Base-by-base conservation (phyloP, 2,797 vertebrate species). In the Enteromius argenteus region DNA sequence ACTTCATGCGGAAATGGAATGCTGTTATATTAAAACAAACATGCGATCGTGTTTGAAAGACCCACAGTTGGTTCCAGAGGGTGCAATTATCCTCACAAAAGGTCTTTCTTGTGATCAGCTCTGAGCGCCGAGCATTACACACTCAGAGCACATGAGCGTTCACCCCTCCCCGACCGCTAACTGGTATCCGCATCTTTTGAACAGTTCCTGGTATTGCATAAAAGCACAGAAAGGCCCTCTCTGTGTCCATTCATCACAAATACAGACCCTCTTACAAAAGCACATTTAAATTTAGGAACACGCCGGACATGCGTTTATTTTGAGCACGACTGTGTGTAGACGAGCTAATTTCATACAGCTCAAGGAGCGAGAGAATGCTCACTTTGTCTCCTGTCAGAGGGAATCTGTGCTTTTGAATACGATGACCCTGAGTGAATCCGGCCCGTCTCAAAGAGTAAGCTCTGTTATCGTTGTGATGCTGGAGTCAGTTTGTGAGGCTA, bases 241-340 rank as follows among this genome's bases (percentile, higher is more conserved):
- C 83, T 90, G 64, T 86, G n/a, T 69, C 30, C 80, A 66, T 80
- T 85, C 80, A 71, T 49, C 77, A 69, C 86, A 81, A 75, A 67
- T 53, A 77, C 67, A 84, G 69, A 76, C 68, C 56, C 42, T 73
- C 76, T 79, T 80, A 88, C 84, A 85, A 88, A 90, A 87, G 85
- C 73, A 68, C 76, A 79, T 90, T 89, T 90, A 87, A 89, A 88
- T 88, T 87, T 88, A 89, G 83, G 74, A 75, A 69, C 42, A 10
- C 17, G 49, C 79, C 73, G 84, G 86, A 88, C 46, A 37, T 64
- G 32, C 49, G 58, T 87, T 90, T 89, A 88, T 91, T 90, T 88
- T 86, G 46, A 86, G 87, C 84, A 3, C 15, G 76, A 13, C 46
- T 69, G 79, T 71, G 76, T 81, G 79, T 79, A 81, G 87, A 81